These are phyloP conservation scores for Amiota communis DNA, from an alignment of 2,888 invertebrate genomes.

Conservation along the genomic window DNA sequence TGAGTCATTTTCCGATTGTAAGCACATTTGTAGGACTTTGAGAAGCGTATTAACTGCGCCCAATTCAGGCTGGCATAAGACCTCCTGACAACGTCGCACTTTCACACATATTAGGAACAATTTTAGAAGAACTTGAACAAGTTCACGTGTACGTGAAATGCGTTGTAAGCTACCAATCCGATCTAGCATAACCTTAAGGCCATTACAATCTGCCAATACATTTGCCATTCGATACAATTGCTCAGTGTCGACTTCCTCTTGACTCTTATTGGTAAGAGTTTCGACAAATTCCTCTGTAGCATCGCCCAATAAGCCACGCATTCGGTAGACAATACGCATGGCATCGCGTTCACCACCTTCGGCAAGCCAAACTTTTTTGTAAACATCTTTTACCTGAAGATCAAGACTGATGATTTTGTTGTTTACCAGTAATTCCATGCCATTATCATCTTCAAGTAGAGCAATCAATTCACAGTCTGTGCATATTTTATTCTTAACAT, in stretches of 20 bases:
- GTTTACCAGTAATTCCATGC: slow-evolving; percentile 97
- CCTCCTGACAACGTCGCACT: slow-evolving; percentile 90
- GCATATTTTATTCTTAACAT: slow-evolving; percentile 99
- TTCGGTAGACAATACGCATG: slow-evolving; percentile 97
- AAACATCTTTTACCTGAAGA: slow-evolving; percentile 94
- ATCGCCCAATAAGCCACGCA: slow-evolving; percentile 97
- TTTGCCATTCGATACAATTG: slow-evolving; percentile 93
- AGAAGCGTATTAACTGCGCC: slow-evolving; percentile 88
- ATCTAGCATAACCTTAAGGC: slow-evolving; percentile 84
- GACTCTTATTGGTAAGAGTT: slow-evolving; percentile 89
- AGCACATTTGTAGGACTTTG: slow-evolving; percentile 85
- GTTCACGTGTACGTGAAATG: slow-evolving; percentile 87
- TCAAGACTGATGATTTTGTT: slow-evolving; percentile 99
- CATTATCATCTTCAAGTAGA: slow-evolving; percentile 96
- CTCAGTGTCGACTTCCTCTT: slow-evolving; percentile 92
- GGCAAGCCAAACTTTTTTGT: slow-evolving; percentile 87
- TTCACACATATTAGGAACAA: slow-evolving; percentile 92
- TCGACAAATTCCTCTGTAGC: slow-evolving; percentile 99
- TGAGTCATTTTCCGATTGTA: slow-evolving; percentile 79
- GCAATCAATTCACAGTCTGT: slow-evolving; percentile 99
- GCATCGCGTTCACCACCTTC: slow-evolving; percentile 94
- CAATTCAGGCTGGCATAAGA: slow-evolving; percentile 88
- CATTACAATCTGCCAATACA: slow-evolving; percentile 85
- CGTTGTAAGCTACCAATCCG: slow-evolving; percentile 90
- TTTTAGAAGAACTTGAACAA: slow-evolving; percentile 91